Evolutionary conservation across 2,113 vertebrate species (phyloP).

Genomic region (Phylloscopus trochiloides): DNA sequence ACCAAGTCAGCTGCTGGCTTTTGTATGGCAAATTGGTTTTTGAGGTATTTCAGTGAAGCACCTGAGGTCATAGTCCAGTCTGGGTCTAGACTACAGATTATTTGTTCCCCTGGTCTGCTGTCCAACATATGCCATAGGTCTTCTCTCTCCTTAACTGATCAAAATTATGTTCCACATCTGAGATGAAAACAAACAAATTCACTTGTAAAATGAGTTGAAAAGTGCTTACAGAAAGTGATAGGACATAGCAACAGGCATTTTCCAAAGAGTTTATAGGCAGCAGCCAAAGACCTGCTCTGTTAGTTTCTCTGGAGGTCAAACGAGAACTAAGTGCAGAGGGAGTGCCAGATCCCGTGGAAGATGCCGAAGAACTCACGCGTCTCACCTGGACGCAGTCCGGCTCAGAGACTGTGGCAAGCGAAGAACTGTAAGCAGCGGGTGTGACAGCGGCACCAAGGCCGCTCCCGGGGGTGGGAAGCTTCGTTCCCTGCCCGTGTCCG

Average conservation of each 20-base stretch:
- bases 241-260: not conserved
- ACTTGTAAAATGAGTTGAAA: not conserved
- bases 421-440: fast-evolving
- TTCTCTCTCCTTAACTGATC: not conserved
- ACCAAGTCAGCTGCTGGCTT: not conserved
- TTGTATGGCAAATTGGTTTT: not conserved
- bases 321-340: fast-evolving
- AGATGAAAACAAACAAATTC: not conserved
- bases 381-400: fast-evolving
- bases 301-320: not conserved
- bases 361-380: fast-evolving
- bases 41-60: not conserved
- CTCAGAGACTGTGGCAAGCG: fast-evolving
- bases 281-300: not conserved
- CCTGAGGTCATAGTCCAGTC: not conserved
- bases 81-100: too few relatives aligned
- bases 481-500: fast-evolving
- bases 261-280: not conserved
- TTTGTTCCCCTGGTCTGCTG: not conserved
- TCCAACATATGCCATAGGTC: not conserved
- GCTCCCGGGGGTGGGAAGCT: not conserved
- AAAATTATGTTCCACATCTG: fast-evolving
- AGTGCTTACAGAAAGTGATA: not conserved
- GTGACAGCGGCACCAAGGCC: fast-evolving
- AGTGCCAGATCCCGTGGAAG: fast-evolving